A percentile compares a stretch with the other conserved stretches of the same genome.
Conservation (phyloP, 2,888 invertebrate genomes). For the Drosophila merina region DNA sequence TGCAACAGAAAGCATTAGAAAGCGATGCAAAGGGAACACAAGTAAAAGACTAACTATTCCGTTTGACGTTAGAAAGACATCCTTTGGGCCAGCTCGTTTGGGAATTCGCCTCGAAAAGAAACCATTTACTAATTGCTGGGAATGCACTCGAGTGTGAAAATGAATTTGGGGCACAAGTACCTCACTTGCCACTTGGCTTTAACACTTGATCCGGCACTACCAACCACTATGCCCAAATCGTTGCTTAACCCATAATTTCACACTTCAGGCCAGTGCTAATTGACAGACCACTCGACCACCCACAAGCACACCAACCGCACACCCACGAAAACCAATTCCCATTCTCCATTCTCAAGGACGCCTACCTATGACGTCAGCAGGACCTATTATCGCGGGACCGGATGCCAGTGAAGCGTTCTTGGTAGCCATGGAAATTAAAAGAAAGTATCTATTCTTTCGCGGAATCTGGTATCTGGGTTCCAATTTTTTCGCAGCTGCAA, state of each 20-base stretch:
- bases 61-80: neutral
- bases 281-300: constrained; percentile 38
- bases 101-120: neutral
- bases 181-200: neutral
- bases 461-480: neutral
- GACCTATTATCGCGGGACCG: neutral
- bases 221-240: constrained; percentile 36
- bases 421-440: constrained; percentile 33
- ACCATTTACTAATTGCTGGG: constrained; percentile 67
- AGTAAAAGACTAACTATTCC: neutral
- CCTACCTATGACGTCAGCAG: constrained; percentile 27
- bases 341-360: constrained; percentile 19
- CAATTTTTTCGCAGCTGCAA: constrained; percentile 11
- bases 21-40: neutral
- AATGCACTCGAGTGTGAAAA: constrained; percentile 56
- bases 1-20: constrained; percentile 4
- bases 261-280: constrained; percentile 66
- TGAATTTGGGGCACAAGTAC: constrained; percentile 19
- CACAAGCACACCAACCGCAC: neutral
- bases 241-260: constrained; percentile 65
- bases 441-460: constrained; percentile 14
- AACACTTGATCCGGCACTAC: neutral
- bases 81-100: too few relatives aligned
- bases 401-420: constrained; percentile 3
- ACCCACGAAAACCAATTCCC: neutral